Evolutionary conservation across 2,888 invertebrate species (phyloP).

Genomic region (Caenorhabditis afra): DNA sequence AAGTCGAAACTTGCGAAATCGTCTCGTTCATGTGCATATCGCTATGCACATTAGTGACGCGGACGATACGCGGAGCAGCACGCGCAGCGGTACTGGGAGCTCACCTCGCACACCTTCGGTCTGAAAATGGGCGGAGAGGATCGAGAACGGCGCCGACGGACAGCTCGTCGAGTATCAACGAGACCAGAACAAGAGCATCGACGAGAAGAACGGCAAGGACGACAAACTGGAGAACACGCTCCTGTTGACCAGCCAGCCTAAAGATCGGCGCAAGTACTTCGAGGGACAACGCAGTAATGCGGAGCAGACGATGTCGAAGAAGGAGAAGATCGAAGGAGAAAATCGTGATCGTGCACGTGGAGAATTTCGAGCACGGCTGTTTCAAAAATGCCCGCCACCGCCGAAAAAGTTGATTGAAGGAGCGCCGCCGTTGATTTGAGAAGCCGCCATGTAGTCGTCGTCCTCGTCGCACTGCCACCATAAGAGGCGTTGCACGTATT

Average conservation of each 20-base stretch:
- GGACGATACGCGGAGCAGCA: conserved; percentile 93
- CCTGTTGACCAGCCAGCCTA: conserved; percentile 93
- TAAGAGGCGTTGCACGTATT: no score
- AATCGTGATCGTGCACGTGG: conserved; percentile 80
- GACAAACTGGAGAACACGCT: conserved; percentile 98
- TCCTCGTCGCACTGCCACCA: no score
- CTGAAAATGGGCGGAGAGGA: conserved; percentile 88
- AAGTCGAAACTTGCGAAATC: conserved; percentile 93
- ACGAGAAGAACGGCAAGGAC: conserved; percentile 80
- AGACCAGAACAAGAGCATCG: conserved; percentile 25
- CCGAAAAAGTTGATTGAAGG: no score
- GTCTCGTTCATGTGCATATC: conserved; percentile 87
- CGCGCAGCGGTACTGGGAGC: conserved; percentile 93
- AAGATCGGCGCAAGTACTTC: conserved; percentile 92
- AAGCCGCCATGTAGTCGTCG: no score
- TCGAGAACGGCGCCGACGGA: conserved; percentile 84
- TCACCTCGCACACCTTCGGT: conserved; percentile 96
- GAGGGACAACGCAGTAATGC: conserved; percentile 57
- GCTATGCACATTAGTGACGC: conserved; percentile 84
- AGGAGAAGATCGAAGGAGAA: no score
- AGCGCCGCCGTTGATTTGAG: no score
- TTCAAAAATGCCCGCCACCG: no score
- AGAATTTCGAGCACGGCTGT: no score
- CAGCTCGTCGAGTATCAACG: conserved; percentile 85
- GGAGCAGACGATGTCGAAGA: conserved; percentile 86